A percentile compares a stretch with the other conserved stretches of the same genome.
These are phyloP conservation scores for Gambusia holbrooki DNA, from an alignment of 2,113 vertebrate species.

Conservation along the genomic window DNA sequence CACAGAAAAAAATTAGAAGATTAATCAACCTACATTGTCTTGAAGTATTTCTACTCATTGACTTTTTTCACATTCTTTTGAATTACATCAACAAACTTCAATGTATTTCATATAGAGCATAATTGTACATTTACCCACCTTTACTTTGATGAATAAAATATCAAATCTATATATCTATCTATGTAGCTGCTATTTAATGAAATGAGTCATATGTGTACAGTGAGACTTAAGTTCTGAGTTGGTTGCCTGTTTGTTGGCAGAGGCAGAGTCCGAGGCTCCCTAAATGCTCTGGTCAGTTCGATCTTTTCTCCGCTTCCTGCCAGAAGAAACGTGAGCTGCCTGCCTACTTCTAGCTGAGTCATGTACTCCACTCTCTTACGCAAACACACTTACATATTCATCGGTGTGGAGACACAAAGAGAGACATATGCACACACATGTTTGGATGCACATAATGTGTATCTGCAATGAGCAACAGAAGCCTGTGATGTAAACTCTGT, in stretches of 20 bases:
- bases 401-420: conserved; percentile 13
- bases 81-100: not conserved
- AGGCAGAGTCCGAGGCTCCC: conserved; percentile 46
- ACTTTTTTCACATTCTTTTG: not conserved
- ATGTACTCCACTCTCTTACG: conserved; percentile 54
- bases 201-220: not conserved
- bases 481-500: conserved; percentile 31
- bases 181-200: not conserved
- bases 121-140: not conserved
- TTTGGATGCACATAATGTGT: conserved; percentile 2
- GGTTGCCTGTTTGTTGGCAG: conserved; percentile 27
- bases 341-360: conserved; percentile 65
- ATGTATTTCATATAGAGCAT: not conserved
- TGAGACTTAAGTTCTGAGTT: conserved; percentile 36
- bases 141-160: not conserved
- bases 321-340: conserved; percentile 65
- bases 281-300: conserved; percentile 51
- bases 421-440: not conserved
- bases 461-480: conserved; percentile 19
- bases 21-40: not conserved
- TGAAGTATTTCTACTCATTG: not conserved
- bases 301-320: conserved; percentile 59
- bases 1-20: conserved; percentile 6
- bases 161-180: conserved; percentile 4
- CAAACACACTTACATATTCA: conserved; percentile 56